Percentiles rank a stretch among this genome's conserved stretches.
phyloP scores from a whole-genome alignment of 1,140 invertebrate genomes.

The Cataglyphis hispanica region DNA sequence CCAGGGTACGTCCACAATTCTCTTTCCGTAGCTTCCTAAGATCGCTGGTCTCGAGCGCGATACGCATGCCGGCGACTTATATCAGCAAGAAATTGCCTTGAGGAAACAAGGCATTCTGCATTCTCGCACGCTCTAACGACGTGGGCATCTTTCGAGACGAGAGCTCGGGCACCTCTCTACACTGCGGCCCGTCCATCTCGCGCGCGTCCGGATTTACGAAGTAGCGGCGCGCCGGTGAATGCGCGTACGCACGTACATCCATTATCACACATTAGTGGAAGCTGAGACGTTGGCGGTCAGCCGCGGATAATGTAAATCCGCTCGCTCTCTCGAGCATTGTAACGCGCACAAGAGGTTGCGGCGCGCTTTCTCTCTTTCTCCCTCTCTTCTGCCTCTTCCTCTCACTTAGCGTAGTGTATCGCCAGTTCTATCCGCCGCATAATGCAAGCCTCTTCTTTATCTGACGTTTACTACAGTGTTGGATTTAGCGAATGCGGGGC shows the following conservation, averaged over 20 bases:
- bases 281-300: slow-evolving; percentile 68
- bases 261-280: slow-evolving; percentile 74
- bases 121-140: slow-evolving; percentile 77
- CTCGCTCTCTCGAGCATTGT: slow-evolving; percentile 72
- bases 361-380: background rate
- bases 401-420: background rate
- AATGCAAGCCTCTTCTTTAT: slow-evolving; percentile 48
- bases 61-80: slow-evolving; percentile 66
- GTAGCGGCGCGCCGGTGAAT: slow-evolving; percentile 15
- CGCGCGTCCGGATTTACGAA: slow-evolving; percentile 22
- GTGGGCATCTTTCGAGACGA: slow-evolving; percentile 63
- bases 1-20: background rate
- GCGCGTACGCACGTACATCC: slow-evolving; percentile 54
- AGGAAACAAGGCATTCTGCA: slow-evolving; percentile 70
- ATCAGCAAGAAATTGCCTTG: slow-evolving; percentile 74
- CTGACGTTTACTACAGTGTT: background rate
- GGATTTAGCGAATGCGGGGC: background rate
- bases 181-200: slow-evolving; percentile 28
- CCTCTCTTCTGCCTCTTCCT: background rate
- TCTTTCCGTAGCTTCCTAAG: slow-evolving; percentile 9
- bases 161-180: slow-evolving; percentile 46
- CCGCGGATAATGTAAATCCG: slow-evolving; percentile 72
- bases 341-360: slow-evolving; percentile 52
- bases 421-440: slow-evolving; percentile 13
- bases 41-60: slow-evolving; percentile 36